phyloP scores from a whole-genome alignment of 2,113 vertebrate genomes.

The Cephalopterus ornatus region DNA sequence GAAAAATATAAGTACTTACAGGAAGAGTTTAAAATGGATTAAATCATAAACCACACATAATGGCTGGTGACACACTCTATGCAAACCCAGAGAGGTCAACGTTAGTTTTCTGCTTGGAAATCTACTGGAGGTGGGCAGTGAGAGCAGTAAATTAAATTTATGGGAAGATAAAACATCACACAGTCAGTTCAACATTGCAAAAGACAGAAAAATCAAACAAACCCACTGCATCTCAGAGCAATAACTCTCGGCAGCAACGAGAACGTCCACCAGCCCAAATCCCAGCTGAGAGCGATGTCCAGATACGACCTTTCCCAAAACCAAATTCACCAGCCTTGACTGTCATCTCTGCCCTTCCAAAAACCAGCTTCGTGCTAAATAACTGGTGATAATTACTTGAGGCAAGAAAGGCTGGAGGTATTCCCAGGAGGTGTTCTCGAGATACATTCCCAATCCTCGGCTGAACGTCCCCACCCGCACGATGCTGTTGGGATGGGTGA shows the following conservation, averaged over 20 bases:
- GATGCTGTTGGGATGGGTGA: not conserved
- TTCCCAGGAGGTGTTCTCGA: too few relatives aligned
- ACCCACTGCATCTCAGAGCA: not conserved
- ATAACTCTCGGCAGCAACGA: not conserved
- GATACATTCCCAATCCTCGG: not conserved
- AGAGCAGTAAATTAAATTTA: slow-evolving; percentile 7
- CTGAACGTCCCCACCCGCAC: fast-evolving
- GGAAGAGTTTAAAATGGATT: slow-evolving; percentile 51
- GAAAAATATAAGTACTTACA: slow-evolving; percentile 50
- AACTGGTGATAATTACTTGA: too few relatives aligned
- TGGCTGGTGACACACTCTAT: not conserved
- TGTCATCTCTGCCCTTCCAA: not conserved
- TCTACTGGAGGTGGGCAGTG: not conserved
- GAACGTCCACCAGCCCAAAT: not conserved
- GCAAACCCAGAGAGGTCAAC: not conserved
- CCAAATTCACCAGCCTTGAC: not conserved
- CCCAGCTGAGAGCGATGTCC: fast-evolving
- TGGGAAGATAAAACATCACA: not conserved
- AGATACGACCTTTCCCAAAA: not conserved
- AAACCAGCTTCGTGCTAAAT: not conserved
- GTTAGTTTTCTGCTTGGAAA: slow-evolving; percentile 5
- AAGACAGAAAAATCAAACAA: not conserved
- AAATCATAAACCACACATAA: slow-evolving; percentile 19
- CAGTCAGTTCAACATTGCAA: not conserved
- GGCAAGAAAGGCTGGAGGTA: not conserved